A percentile compares a stretch with the other conserved stretches of the same genome.
Conservation (phyloP, 2,797 vertebrate genomes). For the Platyrinchus mystaceus region DNA sequence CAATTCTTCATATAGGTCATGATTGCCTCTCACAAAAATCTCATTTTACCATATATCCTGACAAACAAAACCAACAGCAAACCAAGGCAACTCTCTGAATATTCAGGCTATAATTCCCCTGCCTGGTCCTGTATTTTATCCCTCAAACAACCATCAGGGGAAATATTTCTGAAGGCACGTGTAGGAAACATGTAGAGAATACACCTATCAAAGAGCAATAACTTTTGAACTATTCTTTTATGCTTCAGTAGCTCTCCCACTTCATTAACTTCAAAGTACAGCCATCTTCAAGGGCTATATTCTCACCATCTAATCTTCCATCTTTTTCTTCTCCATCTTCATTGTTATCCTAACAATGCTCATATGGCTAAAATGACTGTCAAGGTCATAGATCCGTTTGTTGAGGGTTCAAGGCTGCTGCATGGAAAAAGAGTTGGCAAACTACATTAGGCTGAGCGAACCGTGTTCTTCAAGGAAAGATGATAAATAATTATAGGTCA, state of each 20-base stretch:
- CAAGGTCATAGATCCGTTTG: neutral
- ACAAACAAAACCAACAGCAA: neutral
- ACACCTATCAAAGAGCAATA: neutral
- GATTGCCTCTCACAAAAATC: neutral
- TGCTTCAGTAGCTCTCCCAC: neutral
- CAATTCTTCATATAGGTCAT: neutral
- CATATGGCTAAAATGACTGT: neutral
- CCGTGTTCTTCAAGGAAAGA: neutral
- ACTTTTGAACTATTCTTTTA: neutral
- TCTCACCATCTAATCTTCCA: neutral
- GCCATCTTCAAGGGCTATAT: neutral
- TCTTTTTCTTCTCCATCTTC: neutral
- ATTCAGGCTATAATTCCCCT: neutral
- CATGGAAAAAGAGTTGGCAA: neutral
- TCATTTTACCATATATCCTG: neutral
- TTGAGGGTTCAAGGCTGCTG: neutral
- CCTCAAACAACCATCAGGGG: accelerated
- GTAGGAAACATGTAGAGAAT: neutral
- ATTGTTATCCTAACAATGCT: neutral
- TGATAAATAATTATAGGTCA: neutral
- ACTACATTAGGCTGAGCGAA: neutral
- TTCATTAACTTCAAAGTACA: neutral
- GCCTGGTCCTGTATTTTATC: neutral
- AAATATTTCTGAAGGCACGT: neutral
- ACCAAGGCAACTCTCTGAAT: neutral